These are phyloP conservation scores for Pipistrellus kuhlii DNA, from an alignment of 2,797 vertebrate species.

Conservation along the genomic window DNA sequence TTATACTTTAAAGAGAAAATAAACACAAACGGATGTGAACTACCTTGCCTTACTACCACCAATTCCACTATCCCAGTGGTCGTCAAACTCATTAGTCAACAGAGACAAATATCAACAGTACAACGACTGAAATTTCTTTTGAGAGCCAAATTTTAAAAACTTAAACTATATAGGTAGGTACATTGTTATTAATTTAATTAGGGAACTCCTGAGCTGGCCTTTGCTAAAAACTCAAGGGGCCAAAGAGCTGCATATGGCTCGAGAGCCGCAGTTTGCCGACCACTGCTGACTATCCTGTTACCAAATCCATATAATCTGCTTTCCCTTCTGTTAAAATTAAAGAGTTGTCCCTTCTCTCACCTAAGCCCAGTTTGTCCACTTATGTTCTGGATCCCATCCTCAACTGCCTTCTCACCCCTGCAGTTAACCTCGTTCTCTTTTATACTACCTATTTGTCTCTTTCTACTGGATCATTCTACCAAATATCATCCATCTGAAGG, in stretches of 20 bases:
- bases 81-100: no score
- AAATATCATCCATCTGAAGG: background rate
- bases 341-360: background rate
- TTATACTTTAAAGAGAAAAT: background rate
- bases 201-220: no score
- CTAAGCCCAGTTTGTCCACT: background rate
- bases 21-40: background rate
- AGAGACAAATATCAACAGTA: no score
- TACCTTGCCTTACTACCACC: background rate
- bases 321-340: background rate
- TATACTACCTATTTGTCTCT: background rate
- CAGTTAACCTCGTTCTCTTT: conserved; percentile 6
- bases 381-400: background rate
- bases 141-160: no score
- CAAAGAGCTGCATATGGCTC: no score
- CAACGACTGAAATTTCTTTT: no score
- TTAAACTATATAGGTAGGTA: no score
- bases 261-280: no score
- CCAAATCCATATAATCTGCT: background rate
- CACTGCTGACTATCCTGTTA: background rate
- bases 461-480: background rate
- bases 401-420: background rate
- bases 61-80: background rate
- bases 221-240: no score
- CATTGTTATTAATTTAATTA: no score